Evolutionary conservation across 2,797 vertebrate genomes (phyloP).

Genomic region (Onychomys leucogaster): DNA sequence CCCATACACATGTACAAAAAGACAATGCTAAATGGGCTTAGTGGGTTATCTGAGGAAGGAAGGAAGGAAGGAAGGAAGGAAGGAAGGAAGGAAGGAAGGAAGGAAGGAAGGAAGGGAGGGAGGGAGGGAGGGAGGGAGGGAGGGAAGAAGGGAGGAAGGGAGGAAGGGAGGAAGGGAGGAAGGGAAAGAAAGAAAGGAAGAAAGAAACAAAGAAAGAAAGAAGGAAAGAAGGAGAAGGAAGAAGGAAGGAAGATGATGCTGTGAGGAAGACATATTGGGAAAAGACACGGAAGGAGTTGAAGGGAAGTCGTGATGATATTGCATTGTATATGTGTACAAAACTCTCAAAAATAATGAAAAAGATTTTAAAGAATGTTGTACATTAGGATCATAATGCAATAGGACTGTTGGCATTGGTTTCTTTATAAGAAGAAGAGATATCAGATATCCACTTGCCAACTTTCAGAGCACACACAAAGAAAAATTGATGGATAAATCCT

Average conservation of each 20-base stretch:
- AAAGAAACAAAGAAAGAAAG: no score
- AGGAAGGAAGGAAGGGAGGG: rapidly evolving
- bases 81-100: no score
- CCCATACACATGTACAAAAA: no score
- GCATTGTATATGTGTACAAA: neutral
- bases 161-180: no score
- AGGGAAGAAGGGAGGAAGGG: neutral
- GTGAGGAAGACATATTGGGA: neutral
- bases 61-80: rapidly evolving
- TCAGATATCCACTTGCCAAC: neutral
- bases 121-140: rapidly evolving
- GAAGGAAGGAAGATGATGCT: no score
- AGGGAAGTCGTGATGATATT: neutral
- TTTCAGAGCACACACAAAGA: neutral
- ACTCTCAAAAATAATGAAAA: neutral
- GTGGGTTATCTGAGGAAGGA: no score
- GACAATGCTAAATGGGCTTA: neutral
- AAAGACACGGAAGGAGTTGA: neutral
- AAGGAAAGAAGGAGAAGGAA: no score
- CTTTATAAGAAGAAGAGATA: neutral
- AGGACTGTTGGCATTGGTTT: neutral
- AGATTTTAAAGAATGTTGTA: neutral
- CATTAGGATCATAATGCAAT: neutral
- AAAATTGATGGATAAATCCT: neutral
- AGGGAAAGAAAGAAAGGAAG: neutral